Conservation (phyloP, 2,797 vertebrate species). For the Propithecus deckenii region DNA sequence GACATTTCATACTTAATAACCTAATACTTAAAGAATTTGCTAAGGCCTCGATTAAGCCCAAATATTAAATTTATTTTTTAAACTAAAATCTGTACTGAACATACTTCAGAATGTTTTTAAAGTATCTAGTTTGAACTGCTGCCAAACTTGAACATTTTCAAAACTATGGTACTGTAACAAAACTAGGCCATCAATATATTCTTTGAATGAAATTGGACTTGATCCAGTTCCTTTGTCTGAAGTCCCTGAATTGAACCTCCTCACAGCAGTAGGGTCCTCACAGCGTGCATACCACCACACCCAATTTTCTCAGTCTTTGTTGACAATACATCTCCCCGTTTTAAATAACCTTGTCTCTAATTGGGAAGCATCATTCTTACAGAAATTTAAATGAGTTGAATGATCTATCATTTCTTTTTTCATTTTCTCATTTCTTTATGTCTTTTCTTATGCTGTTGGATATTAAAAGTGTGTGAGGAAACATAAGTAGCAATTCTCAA, state of each 20-base stretch:
- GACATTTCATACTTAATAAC: no score
- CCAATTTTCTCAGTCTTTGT: neutral
- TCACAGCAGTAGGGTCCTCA: neutral
- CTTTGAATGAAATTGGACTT: neutral
- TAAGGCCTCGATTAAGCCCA: neutral
- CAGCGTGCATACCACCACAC: neutral
- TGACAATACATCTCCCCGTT: neutral
- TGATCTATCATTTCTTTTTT: neutral
- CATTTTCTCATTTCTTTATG: conserved; percentile 16
- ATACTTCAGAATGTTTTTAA: neutral
- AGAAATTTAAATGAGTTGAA: conserved; percentile 3
- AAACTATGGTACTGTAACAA: neutral
- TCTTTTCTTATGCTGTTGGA: neutral
- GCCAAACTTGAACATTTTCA: neutral
- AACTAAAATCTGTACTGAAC: neutral
- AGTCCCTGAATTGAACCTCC: neutral
- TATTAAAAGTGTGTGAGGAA: neutral
- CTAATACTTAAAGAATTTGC: neutral
- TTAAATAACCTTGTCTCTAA: neutral
- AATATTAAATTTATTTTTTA: conserved; percentile 9
- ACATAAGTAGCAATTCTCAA: neutral
- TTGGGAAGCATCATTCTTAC: conserved; percentile 1
- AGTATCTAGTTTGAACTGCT: neutral
- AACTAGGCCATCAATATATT: neutral
- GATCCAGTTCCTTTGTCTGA: neutral